These are phyloP conservation scores for Tapirus terrestris DNA, from an alignment of 2,113 vertebrate genomes.

Conservation along the genomic window DNA sequence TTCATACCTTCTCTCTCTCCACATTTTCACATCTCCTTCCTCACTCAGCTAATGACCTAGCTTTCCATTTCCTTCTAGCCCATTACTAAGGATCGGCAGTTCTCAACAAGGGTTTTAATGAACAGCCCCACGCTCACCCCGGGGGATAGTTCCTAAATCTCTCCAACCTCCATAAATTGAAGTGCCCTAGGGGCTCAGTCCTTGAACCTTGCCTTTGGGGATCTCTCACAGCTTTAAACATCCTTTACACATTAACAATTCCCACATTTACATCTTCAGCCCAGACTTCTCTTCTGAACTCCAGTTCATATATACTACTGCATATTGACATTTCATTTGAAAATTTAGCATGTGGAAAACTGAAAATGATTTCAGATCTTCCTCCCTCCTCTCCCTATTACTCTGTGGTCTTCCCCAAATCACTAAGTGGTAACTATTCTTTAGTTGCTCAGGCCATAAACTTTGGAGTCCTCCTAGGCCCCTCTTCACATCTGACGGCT, in stretches of 20 bases:
- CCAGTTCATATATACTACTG: background rate
- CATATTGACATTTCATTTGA: background rate
- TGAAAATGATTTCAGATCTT: conserved; percentile 34
- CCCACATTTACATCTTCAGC: background rate
- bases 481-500: background rate
- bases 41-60: background rate
- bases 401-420: background rate
- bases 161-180: background rate
- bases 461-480: background rate
- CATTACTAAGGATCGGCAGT: background rate
- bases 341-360: conserved; percentile 36
- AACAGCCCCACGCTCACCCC: background rate
- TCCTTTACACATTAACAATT: background rate
- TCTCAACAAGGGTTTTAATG: background rate
- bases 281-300: background rate
- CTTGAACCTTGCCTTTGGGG: background rate
- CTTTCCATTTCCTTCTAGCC: background rate
- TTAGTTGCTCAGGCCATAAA: background rate
- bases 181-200: background rate
- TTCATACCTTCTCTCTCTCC: background rate
- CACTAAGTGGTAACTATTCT: background rate
- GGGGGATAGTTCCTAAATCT: background rate
- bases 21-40: background rate
- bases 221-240: background rate
- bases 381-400: background rate